Base-by-base conservation (phyloP, 2,888 invertebrate genomes). In the Torymus auratus region DNA sequence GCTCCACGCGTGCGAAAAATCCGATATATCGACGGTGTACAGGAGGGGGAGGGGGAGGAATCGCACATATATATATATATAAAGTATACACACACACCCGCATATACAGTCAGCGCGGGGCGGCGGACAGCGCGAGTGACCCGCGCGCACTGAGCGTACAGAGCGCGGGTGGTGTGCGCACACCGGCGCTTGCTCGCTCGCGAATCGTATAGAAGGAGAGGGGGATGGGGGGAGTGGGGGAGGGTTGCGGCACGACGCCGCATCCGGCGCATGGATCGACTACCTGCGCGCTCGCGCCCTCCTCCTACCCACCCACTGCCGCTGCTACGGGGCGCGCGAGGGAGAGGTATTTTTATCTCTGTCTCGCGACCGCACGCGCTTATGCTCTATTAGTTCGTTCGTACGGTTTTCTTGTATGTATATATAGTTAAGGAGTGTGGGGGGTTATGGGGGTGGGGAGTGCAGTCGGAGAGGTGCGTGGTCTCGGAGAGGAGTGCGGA, bases 231-330 rank as follows among this genome's bases (percentile, higher is more conserved):
- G 20, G 61, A 87, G 86, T 86, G 85, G 88, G 89, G 87, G 83
- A 82, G 81, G 83, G 73, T 70, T 83, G 84, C 83, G 77, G 86
- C 85, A 83, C 86, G 85, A 84, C 80, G 82, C 68, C 82, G 83
- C 85, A 86, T 86, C 87, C 88, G 87, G 87, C 87, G 88, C 89
- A 88, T 87, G 88, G 88, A 89, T 89, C 89, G 89, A 88, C 87
- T 87, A 82, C 84, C 83, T 80, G 70, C 64, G 41, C 70, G 14
- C 69, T 53, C 60, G 20, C 28, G 50, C 58, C 15, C 17, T 17
- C 67, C 56, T 50, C n/a, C 60, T 53, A 28, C 28, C 41, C 41
- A 41, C 41, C 41, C 41, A 41, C 41, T 28, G 4, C 3, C 3
- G 4, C 28, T 28, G 7, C 7, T 7, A 7, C 41, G 7, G 7